Evolutionary conservation across 2,113 vertebrate genomes (phyloP), one percentile per base, ranked within the genome.

Genomic region (Peromyscus maniculatus): DNA sequence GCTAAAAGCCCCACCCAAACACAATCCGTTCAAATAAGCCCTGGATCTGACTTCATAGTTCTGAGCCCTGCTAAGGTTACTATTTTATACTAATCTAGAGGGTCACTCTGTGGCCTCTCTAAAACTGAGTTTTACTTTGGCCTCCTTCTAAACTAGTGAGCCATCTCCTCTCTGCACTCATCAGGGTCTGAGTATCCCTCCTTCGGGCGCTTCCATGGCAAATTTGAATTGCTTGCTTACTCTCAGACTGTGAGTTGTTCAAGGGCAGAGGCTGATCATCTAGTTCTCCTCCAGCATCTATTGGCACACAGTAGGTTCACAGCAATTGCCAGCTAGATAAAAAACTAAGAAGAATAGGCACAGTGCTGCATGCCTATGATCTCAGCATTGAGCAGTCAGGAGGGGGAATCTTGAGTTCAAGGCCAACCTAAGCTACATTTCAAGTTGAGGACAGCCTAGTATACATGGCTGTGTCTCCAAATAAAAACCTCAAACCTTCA

Each of bases 21-120:
- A 95, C 69, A 92, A 59, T 62, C 89, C 46, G 24, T 89, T 91
- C 49, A 62, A 87, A 75, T 64, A 86, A 95, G 91, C 26, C 87
- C 84, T 77, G 33, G 77, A 93, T 87, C 4, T 80, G 69, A 62
- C 67, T 9, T 28, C 13, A 22, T 33, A 66, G 26, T 43, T 84
- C 39, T n/a, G 55, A 95, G 36, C 39, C 55, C 86, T 90, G 13
- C 19, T 39, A 26, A 72, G 89, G n/a, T 89, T 91, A 24, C 12
- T 64, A 49, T 79, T 94, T 89, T 77, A 69, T 52, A 33, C 69
- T 79, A 86, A 91, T 43, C 39, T 21, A 36, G 49, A 46, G 28
- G 52, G 62, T 87, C 1, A 72, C 31, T 33, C 26, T 0, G 3
- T 17, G 43, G 24, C 24, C 69, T 96, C 46, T 74, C 39, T 52